Evolutionary conservation across 2,888 invertebrate species (phyloP).

Genomic region (Ariolimax columbianus): DNA sequence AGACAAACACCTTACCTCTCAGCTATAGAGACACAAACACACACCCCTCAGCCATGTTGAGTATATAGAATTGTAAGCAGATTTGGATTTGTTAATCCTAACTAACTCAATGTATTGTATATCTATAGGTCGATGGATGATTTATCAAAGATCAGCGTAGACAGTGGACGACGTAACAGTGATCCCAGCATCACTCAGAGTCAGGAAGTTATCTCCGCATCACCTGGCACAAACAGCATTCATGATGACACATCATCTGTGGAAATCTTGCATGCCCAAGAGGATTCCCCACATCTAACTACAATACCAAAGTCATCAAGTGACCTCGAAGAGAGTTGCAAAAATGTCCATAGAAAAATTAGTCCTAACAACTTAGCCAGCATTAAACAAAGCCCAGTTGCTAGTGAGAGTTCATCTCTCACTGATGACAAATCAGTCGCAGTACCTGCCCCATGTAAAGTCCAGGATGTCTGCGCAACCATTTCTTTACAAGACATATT

Average conservation of each 20-base stretch:
- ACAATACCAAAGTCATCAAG: neutral
- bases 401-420: neutral
- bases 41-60: too few relatives aligned
- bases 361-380: neutral
- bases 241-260: constrained; percentile 39
- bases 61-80: too few relatives aligned
- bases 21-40: too few relatives aligned
- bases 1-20: too few relatives aligned
- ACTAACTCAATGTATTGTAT: constrained; percentile 81
- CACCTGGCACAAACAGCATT: neutral
- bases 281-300: neutral
- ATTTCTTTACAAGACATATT: neutral
- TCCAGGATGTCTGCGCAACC: neutral
- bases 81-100: too few relatives aligned
- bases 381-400: constrained; percentile 12
- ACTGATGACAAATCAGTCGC: neutral
- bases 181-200: constrained; percentile 78
- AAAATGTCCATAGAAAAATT: neutral
- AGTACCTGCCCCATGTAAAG: neutral
- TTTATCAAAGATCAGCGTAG: constrained; percentile 82
- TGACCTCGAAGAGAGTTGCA: neutral
- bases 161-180: constrained; percentile 84
- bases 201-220: constrained; percentile 14
- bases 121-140: constrained; percentile 90
- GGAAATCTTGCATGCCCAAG: constrained; percentile 39